Evolutionary conservation across 1,140 invertebrate species (phyloP).

Genomic region (Lycorma delicatula): DNA sequence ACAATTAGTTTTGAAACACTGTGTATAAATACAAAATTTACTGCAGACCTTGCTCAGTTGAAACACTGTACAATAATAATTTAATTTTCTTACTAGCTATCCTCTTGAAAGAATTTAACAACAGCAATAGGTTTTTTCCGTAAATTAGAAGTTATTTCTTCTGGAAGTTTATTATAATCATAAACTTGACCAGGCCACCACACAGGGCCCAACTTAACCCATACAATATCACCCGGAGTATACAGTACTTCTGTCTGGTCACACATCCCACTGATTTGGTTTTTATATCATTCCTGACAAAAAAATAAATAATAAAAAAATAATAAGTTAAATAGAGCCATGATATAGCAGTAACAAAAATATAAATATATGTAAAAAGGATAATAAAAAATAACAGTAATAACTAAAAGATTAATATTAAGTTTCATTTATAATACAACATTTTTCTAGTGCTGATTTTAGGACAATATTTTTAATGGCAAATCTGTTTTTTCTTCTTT

Average conservation of each 20-base stretch:
- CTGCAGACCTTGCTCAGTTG: too few species aligned
- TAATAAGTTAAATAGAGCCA: neutral
- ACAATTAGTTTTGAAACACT: too few species aligned
- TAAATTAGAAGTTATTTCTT: slow-evolving; percentile 47
- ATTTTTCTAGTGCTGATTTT: too few species aligned
- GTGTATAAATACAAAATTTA: too few species aligned
- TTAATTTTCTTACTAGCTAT: slow-evolving; percentile 57
- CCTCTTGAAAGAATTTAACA: slow-evolving; percentile 76
- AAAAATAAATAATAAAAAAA: neutral
- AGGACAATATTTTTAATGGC: too few species aligned
- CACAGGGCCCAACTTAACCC: slow-evolving; percentile 69
- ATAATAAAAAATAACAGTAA: too few species aligned
- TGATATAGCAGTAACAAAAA: too few species aligned
- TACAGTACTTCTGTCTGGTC: slow-evolving; percentile 53
- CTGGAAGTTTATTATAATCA: slow-evolving; percentile 47
- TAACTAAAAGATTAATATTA: too few species aligned
- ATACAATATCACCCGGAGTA: slow-evolving; percentile 64
- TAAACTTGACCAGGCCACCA: slow-evolving; percentile 68
- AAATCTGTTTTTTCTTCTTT: too few species aligned
- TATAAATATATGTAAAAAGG: too few species aligned
- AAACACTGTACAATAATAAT: neutral
- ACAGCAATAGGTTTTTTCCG: slow-evolving; percentile 59
- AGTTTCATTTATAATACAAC: too few species aligned
- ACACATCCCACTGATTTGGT: slow-evolving; percentile 39
- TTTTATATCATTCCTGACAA: neutral